Evolutionary conservation across 2,888 invertebrate genomes (phyloP).

Genomic region (Mycogona germanica): DNA sequence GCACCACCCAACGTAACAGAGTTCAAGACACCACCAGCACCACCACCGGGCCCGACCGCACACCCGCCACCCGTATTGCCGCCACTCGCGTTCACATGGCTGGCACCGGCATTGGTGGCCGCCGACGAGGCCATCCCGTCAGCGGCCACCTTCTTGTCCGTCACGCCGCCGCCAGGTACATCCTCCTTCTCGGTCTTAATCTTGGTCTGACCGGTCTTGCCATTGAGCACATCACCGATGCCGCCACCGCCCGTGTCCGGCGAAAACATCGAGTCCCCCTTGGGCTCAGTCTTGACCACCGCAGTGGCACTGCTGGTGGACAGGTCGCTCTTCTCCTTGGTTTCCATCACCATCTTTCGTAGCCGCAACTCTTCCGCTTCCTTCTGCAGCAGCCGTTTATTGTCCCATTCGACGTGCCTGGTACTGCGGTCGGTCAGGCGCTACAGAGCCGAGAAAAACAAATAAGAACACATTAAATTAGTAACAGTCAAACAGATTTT

Average conservation of each 20-base stretch:
- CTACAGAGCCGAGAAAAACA: not conserved
- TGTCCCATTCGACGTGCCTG: constrained; percentile 15
- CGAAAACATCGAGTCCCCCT: constrained; percentile 15
- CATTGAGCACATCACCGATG: constrained; percentile 12
- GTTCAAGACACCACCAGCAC: not conserved
- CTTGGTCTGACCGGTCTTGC: constrained; percentile 8
- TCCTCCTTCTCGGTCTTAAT: constrained; percentile 13
- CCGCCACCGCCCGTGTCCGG: constrained; percentile 2
- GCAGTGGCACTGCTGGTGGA: constrained; percentile 14
- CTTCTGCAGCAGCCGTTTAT: constrained; percentile 16
- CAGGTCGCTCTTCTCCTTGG: constrained; percentile 24
- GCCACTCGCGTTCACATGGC: not conserved
- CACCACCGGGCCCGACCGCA: not conserved
- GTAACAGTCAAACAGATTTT: not conserved
- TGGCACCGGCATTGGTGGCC: constrained; percentile 2
- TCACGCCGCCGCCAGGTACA: not conserved
- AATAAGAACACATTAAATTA: not conserved
- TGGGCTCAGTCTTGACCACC: constrained; percentile 19
- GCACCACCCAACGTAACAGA: not conserved
- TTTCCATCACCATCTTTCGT: constrained; percentile 26
- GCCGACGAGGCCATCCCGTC: too few species aligned
- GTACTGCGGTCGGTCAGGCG: constrained; percentile 13
- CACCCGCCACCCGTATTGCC: not conserved
- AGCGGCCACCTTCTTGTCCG: constrained; percentile 11
- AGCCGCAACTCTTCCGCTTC: constrained; percentile 20